Evolutionary conservation across 2,113 vertebrate species (phyloP), one percentile per base, ranked within the genome.

Genomic region (Phrynosoma platyrhinos): DNA sequence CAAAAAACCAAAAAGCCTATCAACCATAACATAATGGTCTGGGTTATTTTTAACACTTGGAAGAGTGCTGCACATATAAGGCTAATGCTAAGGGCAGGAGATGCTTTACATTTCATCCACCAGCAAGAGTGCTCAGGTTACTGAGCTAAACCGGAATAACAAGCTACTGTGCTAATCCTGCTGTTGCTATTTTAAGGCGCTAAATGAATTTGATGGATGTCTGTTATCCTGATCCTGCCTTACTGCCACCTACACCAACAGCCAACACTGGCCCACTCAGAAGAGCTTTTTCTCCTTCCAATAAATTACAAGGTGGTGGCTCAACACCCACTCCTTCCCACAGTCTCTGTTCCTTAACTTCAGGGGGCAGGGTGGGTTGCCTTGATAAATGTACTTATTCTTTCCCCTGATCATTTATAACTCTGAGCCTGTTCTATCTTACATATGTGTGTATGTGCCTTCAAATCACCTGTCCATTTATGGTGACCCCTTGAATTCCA

Each of bases 21-120:
- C 0, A 0, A 18, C 20, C 0, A n/a, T 90, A 89, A 68, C 80
- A 74, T 72, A 72, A 88, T 53, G 71, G 42, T 5, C 7, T 52
- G 83, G 42, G 79, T 90, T 95, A 95, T 95, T 96, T 95, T 95
- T 94, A 92, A 87, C 82, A 25, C 42, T 72, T 72, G 75, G 84
- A 83, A 76, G 93, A 94, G 87, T 84, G 87, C 52, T 90, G 88
- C 81, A 78, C 87, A 94, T 93, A 85, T 5, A 91, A 93, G 91
- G 84, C 64, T 92, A 88, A 88, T 85, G 81, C 88, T 87, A 71
- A 90, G 77, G 88, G 32, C 0, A 13, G 53, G 83, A 90, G 21
- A 79, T 90, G 90, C 82, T 82, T 94, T 92, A 86, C 52, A 82
- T 94, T 90, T 88, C 88, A 88, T 74, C 71, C 18, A 80, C 36